Conservation (phyloP, 2,797 vertebrate genomes). For the Crenichthys baileyi region DNA sequence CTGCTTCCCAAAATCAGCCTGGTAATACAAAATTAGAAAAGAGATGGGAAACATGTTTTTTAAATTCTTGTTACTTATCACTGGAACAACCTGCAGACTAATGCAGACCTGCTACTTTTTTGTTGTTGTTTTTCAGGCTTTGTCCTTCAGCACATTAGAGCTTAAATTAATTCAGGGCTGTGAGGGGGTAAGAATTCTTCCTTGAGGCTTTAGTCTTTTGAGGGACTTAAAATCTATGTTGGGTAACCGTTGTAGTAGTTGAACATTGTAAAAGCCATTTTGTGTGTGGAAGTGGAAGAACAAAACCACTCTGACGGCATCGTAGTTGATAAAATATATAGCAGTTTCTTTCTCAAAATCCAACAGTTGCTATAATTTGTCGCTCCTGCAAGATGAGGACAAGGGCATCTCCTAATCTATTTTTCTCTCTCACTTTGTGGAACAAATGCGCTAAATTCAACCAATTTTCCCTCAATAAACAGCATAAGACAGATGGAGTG, state of each 20-base stretch:
- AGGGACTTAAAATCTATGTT: constrained; percentile 9
- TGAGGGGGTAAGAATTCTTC: not conserved
- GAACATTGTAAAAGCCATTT: constrained; percentile 18
- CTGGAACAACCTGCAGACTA: not conserved
- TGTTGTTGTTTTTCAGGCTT: not conserved
- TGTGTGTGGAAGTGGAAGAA: constrained; percentile 8
- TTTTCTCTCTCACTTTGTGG: constrained; percentile 52
- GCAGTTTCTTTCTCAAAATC: constrained; percentile 26
- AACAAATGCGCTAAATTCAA: constrained; percentile 63
- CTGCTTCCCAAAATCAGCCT: not conserved
- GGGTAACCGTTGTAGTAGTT: not conserved
- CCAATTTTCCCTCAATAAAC: constrained; percentile 73
- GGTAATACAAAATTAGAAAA: not conserved
- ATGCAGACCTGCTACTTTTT: not conserved
- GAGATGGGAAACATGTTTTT: not conserved
- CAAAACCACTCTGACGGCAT: constrained; percentile 6
- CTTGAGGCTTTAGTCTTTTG: constrained; percentile 12
- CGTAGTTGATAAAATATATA: constrained; percentile 18
- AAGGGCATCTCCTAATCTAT: constrained; percentile 56
- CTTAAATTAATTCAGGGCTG: constrained; percentile 1
- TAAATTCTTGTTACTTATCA: not conserved
- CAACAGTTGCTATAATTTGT: constrained; percentile 33
- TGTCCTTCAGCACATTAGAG: not conserved
- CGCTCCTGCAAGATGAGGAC: constrained; percentile 35
- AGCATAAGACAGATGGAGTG: constrained; percentile 75